Base-by-base conservation (phyloP, 2,113 vertebrate species). In the Rattus rattus region DNA sequence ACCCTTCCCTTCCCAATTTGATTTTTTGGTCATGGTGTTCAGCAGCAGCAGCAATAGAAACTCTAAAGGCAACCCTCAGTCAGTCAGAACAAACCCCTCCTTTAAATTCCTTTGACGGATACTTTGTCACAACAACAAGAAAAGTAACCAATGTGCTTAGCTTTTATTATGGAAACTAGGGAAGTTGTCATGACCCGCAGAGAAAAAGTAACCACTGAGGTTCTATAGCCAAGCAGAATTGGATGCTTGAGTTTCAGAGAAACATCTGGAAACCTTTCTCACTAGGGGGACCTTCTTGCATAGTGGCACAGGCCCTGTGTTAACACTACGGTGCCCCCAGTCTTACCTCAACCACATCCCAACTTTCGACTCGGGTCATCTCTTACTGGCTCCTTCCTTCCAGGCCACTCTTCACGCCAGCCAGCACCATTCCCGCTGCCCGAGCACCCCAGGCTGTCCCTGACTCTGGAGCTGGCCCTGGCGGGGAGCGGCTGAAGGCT, bases 401-500 rank as follows among this genome's bases (percentile, higher is more conserved):
- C 79, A 0, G 2, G 49, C 16, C 52, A 14, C 47, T 30, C 14
- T 20, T 36, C 93, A 47, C 0, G 26, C 30, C 0, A 5, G 49
- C 63, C 70, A 73, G 76, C 0, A 0, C 90, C 90, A 54, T 36
- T 89, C 49, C 89, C 89, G 63, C 70, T 33, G 76, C 77, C 14
- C 0, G 1, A 30, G 49, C 13, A 5, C 49, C 90, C 61, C 2
- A 0, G 22, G 70, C 91, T 76, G 26, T 89, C 92, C 96, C 95
- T 84, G 92, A 61, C 75, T 73, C 59, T 63, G 87, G 0, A 49
- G 69, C 93, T 77, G 91, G 95, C 94, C 88, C 90, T 72, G 90
- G 93, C 0, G 52, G 97, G 96, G 96, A 96, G 86, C 83, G 91
- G 94, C 93, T 2, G 0, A 86, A 94, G 96, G 97, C 97, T 59